Evolutionary conservation across 2,113 vertebrate genomes (phyloP), one percentile per base, ranked within the genome.

Genomic region (Microcebus lehilahytsara): DNA sequence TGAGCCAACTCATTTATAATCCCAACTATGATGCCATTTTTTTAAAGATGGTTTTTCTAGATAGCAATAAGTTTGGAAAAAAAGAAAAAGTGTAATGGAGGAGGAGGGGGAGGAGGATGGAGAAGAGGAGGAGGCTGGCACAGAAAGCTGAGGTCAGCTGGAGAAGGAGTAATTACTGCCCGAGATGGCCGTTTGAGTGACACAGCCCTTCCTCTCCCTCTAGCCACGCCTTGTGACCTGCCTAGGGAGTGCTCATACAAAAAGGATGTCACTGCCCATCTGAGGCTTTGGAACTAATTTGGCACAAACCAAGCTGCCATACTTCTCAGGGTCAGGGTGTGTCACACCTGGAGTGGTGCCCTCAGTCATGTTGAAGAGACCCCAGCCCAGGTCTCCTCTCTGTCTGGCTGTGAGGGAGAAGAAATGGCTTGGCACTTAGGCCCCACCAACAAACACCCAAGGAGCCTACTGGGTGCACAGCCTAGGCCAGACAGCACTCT

Each of bases 1-100:
- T 56, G 56, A 93, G 88, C 62, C 69, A 89, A 75, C 67, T 94
- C 86, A 94, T 94, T 97, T 95, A 91, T 53, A 94, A 95, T 87
- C 69, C 34, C 60, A 93, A 77, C 64, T 74, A 80, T 78, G 62
- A 84, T 10, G 62, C 60, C n/a, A n/a, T 69, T 87, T 77, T 60
- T 81, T 49, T 56, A 6, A 56, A 53, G 88, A 92, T 71, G n/a
- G 11, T 46, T 66, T 96, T 81, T 96, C 77, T 84, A 86, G 40
- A 64, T 53, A 22, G 37, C 62, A 93, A 83, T 5, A 80, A 46
- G 53, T 81, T 74, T 81, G n/a, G 19, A 34, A 40, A 64, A 78
- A 89, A 60, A 37, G 62, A 77, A 49, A 64, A 8, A 77, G 34
- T 87, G 25, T 69, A 27, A 89, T 77, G 77, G 49, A 25, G 20